phyloP scores from a whole-genome alignment of 2,113 vertebrate genomes.

The Melierax canorus region DNA sequence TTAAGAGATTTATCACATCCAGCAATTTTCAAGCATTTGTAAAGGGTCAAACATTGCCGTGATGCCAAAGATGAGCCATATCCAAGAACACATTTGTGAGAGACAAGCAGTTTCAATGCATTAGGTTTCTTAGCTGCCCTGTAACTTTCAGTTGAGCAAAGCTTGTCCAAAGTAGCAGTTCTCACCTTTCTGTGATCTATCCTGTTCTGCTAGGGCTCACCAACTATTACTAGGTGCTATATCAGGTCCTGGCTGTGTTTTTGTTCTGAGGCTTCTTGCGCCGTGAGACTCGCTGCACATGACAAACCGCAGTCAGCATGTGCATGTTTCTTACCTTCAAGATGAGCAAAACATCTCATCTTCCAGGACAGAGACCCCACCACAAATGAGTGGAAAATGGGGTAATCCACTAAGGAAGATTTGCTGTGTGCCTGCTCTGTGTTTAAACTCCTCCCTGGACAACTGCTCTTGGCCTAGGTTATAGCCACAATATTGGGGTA shows the following conservation, averaged over 20 bases:
- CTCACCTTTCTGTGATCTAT: neutral
- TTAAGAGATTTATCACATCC: neutral
- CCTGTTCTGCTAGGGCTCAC: neutral
- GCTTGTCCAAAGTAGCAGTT: neutral
- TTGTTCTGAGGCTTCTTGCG: neutral
- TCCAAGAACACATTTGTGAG: rapidly evolving
- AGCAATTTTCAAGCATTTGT: neutral
- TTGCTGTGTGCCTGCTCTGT: neutral
- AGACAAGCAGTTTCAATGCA: neutral
- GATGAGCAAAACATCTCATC: neutral
- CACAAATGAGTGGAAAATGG: neutral
- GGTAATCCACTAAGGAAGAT: neutral
- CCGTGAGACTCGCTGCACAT: rapidly evolving
- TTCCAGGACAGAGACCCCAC: neutral
- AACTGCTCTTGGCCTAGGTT: neutral
- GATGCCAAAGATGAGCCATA: neutral
- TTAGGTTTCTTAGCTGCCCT: neutral
- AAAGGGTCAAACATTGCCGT: rapidly evolving
- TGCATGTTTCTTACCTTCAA: neutral
- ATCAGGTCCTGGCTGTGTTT: neutral
- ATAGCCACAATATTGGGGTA: neutral
- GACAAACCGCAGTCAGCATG: neutral
- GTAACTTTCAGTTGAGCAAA: neutral
- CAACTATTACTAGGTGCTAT: neutral
- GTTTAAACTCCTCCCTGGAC: neutral